phyloP scores from a whole-genome alignment of 2,113 vertebrate species.

The Gulo gulo region DNA sequence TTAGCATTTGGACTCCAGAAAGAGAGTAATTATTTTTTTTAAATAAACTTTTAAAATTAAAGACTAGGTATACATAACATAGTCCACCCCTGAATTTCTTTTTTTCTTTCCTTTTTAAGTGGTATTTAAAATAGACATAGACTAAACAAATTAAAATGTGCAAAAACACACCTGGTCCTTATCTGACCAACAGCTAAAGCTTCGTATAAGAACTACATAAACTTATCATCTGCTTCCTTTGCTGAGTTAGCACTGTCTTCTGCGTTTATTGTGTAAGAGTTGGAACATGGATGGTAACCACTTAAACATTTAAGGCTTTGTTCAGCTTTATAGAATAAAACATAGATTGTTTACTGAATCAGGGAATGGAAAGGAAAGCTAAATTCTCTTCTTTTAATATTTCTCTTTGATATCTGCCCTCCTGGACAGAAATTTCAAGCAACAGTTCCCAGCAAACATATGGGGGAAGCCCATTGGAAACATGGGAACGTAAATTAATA shows the following conservation, averaged over 20 bases:
- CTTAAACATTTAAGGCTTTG: slow-evolving; percentile 71
- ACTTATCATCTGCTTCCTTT: slow-evolving; percentile 79
- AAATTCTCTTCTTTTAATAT: slow-evolving; percentile 86
- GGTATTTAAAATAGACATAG: slow-evolving; percentile 82
- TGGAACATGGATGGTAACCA: slow-evolving; percentile 78
- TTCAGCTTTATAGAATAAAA: slow-evolving; percentile 85
- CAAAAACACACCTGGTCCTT: slow-evolving; percentile 91
- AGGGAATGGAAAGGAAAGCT: slow-evolving; percentile 57
- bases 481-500: slow-evolving; percentile 89
- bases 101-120: slow-evolving; percentile 35
- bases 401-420: slow-evolving; percentile 85
- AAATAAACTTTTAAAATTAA: slow-evolving; percentile 47
- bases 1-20: slow-evolving; percentile 59
- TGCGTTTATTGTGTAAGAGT: slow-evolving; percentile 84
- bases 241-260: slow-evolving; percentile 73
- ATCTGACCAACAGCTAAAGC: slow-evolving; percentile 85
- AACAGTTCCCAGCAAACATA: slow-evolving; percentile 88
- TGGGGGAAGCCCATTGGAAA: slow-evolving; percentile 85
- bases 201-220: slow-evolving; percentile 81
- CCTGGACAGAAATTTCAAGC: slow-evolving; percentile 86
- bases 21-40: slow-evolving; percentile 51
- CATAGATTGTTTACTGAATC: slow-evolving; percentile 88
- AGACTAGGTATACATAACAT: not conserved
- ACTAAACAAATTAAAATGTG: slow-evolving; percentile 91
- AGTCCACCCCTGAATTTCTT: not conserved